These are phyloP conservation scores for Trichogramma pretiosum DNA, from an alignment of 1,140 invertebrate genomes.

Conservation along the genomic window DNA sequence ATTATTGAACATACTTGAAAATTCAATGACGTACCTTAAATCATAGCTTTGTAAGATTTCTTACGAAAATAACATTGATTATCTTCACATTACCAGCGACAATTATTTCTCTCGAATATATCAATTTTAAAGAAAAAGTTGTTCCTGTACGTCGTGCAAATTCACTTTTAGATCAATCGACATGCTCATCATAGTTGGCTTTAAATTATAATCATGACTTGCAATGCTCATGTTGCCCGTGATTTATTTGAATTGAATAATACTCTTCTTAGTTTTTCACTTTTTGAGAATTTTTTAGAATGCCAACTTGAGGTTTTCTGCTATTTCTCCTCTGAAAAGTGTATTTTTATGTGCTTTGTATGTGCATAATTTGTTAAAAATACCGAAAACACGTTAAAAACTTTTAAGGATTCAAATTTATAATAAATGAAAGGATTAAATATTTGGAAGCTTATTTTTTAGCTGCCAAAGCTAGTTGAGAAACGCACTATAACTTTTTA, in stretches of 20 bases:
- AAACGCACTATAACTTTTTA: conserved; percentile 16
- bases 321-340: conserved; percentile 25
- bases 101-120: neutral
- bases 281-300: conserved; percentile 23
- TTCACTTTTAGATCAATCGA: too few relatives aligned
- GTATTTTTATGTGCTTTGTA: conserved; percentile 21
- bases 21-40: conserved; percentile 17
- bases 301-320: conserved; percentile 22
- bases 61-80: neutral
- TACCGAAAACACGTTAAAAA: neutral
- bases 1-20: too few relatives aligned
- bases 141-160: neutral
- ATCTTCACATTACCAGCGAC: neutral
- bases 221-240: neutral
- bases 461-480: conserved; percentile 1
- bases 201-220: neutral
- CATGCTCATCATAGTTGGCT: too few relatives aligned
- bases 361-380: conserved; percentile 3
- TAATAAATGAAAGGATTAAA: neutral
- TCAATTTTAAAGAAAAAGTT: too few relatives aligned
- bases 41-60: conserved; percentile 5
- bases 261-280: conserved; percentile 7
- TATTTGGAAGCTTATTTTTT: too few relatives aligned
- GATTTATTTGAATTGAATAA: neutral
- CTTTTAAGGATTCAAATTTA: neutral